Evolutionary conservation across 2,797 vertebrate species (phyloP), one percentile per base, ranked within the genome.

Genomic region (Discoglossus pictus): DNA sequence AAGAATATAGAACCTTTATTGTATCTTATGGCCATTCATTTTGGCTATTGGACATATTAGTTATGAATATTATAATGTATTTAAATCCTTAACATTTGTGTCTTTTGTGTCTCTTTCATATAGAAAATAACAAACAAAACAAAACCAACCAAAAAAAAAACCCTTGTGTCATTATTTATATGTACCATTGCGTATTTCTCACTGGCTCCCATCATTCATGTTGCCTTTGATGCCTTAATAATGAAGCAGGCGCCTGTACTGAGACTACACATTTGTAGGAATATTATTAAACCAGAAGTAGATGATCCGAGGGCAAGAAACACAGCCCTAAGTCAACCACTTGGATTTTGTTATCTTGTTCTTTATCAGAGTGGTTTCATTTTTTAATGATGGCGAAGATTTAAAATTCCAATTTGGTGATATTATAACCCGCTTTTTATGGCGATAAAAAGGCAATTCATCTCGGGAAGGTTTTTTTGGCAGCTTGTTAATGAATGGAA

Each of bases 331-430:
- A 24, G 25, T 24, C 20, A 24, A 25, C 8, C 27, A 11, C 11
- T 6, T 25, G 7, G 8, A 25, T 11, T n/a, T 11, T 21, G 35
- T 48, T 21, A 42, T 34, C 12, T 42, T 46, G 56, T 42, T 15
- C 48, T 12, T 43, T 16, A 69, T 69, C 48, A 36, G 27, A 39
- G 12, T 5, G 35, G 38, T 40, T 43, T 58, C 18, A 18, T 34
- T 17, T 56, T 71, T 58, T 70, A 70, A 70, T 63, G 34, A 53
- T n/a, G 23, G 42, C 34, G 27, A 55, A 47, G 42, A 63, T 70
- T 70, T 70, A 61, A 56, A 58, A 58, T 71, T 71, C 52, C 46
- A 71, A 58, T 58, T 71, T 64, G 68, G 68, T 64, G 64, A 58
- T 61, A 36, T 59, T 71, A 64, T 71, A 71, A 56, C 52, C 24